Evolutionary conservation across 2,888 invertebrate species (phyloP), one percentile per base, ranked within the genome.

Genomic region (Latrodectus hesperus): DNA sequence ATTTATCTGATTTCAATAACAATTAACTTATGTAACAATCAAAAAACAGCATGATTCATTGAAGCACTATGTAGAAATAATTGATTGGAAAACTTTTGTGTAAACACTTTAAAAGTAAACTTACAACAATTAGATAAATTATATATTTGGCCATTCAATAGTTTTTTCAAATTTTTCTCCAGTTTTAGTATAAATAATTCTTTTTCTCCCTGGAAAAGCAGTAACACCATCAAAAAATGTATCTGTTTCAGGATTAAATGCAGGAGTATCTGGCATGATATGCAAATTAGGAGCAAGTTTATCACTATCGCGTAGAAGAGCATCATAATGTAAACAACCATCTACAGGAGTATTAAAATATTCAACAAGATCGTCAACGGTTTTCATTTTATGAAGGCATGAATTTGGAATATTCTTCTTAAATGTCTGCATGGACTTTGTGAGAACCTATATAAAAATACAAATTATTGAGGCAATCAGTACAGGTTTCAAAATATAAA

Each of bases 201-300:
- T 76, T 26, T 72, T 81, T 10, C 86, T 76, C 17, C 95, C 95
- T 1, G 97, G 97, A 92, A 95, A 98, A 0, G 97, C 98, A 51
- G 96, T 95, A 90, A 95, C 92, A 11, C 98, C 98, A 89, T 94
- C 93, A 92, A 96, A 96, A 92, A 93, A 93, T 0, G 94, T 94
- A 91, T 96, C 96, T 0, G 94, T 95, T 22, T 95, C 95, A 90
- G 97, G 96, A 93, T 97, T 94, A 92, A 97, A 98, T 84, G 97
- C 93, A 70, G 95, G 92, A 92, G 96, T 96, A 73, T 98, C 95
- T 87, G 94, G 93, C 91, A 96, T 95, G 6, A 98, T 94, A 92
- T 98, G 95, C 51, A 99, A 92, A 93, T 99, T 99, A 91, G 95
- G 95, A 0, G 98, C 98, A 77, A 98, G 92, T 53, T 97, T 95